Conservation (phyloP, 2,113 vertebrate genomes). For the Capreolus pygargus region DNA sequence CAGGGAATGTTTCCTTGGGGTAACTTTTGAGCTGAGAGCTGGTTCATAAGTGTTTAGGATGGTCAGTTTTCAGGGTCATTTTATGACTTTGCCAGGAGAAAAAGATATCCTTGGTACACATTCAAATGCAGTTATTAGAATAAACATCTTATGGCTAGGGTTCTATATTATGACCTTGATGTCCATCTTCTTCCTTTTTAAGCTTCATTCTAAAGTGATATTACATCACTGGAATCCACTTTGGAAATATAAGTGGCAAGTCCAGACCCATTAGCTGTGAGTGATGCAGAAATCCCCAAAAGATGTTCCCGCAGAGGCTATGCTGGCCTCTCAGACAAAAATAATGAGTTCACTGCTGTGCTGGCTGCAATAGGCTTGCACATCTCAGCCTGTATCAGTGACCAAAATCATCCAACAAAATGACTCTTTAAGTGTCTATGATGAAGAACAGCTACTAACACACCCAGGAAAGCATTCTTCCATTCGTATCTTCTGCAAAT, state of each 20-base stretch:
- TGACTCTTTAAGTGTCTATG: conserved; percentile 32
- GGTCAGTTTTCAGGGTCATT: neutral
- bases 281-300: conserved; percentile 49
- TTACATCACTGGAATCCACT: conserved; percentile 29
- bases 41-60: neutral
- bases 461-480: neutral
- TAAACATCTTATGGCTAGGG: neutral
- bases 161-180: neutral
- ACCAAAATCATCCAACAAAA: conserved; percentile 41
- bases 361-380: neutral
- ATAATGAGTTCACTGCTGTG: conserved; percentile 35
- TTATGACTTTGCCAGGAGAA: neutral
- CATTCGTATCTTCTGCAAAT: neutral
- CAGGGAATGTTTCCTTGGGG: neutral
- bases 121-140: neutral
- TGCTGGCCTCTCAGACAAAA: conserved; percentile 42
- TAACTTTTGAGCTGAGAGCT: neutral
- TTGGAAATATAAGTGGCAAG: conserved; percentile 48
- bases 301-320: neutral
- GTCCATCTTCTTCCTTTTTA: neutral
- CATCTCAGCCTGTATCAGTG: conserved; percentile 28
- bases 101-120: neutral
- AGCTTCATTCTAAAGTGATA: conserved; percentile 31
- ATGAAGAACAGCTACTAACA: conserved; percentile 36
- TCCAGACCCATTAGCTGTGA: conserved; percentile 48